phyloP scores from a whole-genome alignment of 2,797 vertebrate genomes.

The Graptemys geographica region DNA sequence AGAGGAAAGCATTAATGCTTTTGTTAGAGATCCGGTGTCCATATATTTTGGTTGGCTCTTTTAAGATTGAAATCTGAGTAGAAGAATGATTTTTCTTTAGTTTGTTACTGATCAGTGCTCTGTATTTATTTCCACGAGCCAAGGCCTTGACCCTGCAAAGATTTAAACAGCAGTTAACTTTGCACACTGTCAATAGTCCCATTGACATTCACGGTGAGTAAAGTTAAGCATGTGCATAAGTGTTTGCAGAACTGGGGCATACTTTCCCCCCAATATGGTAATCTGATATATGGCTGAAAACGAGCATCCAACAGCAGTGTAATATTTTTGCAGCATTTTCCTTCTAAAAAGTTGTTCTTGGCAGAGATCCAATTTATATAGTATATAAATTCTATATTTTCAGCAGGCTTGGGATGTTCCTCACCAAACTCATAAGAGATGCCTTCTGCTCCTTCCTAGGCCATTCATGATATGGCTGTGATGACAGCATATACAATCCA shows the following conservation, averaged over 20 bases:
- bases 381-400: constrained; percentile 71
- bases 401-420: constrained; percentile 54
- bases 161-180: neutral
- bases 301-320: constrained; percentile 1
- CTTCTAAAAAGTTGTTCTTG: constrained; percentile 65
- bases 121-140: neutral
- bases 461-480: constrained; percentile 51
- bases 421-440: constrained; percentile 57
- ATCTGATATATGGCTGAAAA: constrained; percentile 64
- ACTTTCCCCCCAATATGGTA: constrained; percentile 53
- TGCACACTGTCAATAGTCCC: neutral
- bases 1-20: neutral
- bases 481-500: constrained; percentile 66
- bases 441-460: constrained; percentile 62
- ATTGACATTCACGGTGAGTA: constrained; percentile 46
- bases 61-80: neutral
- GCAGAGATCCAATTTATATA: constrained; percentile 66
- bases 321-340: constrained; percentile 60
- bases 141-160: constrained; percentile 20
- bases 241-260: constrained; percentile 32
- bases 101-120: constrained; percentile 3
- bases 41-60: neutral
- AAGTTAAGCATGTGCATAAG: constrained; percentile 57
- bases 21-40: neutral
- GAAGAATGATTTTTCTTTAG: constrained; percentile 1